Evolutionary conservation across 2,888 invertebrate species (phyloP).

Genomic region (Nudaria mundana): DNA sequence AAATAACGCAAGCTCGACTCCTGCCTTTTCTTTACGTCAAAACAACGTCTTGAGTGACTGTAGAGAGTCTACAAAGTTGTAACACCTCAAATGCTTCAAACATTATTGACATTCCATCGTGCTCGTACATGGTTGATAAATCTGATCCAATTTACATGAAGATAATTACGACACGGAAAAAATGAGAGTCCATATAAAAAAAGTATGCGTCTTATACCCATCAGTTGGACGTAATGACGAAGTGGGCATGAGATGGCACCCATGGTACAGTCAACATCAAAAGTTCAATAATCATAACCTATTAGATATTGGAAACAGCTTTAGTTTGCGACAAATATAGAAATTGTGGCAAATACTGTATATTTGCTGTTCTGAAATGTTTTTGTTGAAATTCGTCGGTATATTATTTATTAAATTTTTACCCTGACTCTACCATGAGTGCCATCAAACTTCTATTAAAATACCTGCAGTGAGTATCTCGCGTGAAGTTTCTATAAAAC

Average conservation of each 20-base stretch:
- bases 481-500: constrained; percentile 36
- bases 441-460: constrained; percentile 64
- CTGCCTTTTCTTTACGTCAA: too few species aligned
- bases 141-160: constrained; percentile 70
- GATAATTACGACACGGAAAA: constrained; percentile 61
- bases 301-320: too few species aligned
- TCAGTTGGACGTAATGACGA: constrained; percentile 42
- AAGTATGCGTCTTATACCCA: constrained; percentile 13
- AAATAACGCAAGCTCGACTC: too few species aligned
- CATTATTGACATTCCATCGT: constrained; percentile 49
- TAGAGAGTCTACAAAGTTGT: constrained; percentile 4
- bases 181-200: constrained; percentile 26
- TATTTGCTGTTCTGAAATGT: too few species aligned
- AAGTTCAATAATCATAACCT: too few species aligned
- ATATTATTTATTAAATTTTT: too few species aligned
- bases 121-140: constrained; percentile 57
- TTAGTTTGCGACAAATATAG: too few species aligned
- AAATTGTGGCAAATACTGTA: too few species aligned
- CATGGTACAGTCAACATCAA: too few species aligned
- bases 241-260: constrained; percentile 19
- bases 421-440: constrained; percentile 44
- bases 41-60: too few species aligned
- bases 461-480: constrained; percentile 40
- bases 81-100: constrained; percentile 18
- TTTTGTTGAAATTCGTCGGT: too few species aligned